phyloP scores from a whole-genome alignment of 2,113 vertebrate species.

The Platysternon megacephalum region DNA sequence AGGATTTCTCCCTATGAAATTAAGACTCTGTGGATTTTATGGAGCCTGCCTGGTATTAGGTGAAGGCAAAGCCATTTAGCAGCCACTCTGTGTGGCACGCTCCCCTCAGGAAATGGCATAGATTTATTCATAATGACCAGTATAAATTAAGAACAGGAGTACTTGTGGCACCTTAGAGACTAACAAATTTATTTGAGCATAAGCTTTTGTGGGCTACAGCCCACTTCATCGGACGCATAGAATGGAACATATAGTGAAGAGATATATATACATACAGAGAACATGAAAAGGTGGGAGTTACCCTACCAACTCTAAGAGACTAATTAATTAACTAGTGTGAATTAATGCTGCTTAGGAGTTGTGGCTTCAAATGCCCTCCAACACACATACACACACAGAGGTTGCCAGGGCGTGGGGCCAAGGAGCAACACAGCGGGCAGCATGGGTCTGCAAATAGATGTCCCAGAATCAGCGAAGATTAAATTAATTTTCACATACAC shows the following conservation, averaged over 20 bases:
- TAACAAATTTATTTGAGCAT: too few relatives aligned
- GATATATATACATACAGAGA: too few relatives aligned
- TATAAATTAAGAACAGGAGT: neutral
- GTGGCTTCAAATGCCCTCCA: neutral
- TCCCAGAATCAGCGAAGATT: neutral
- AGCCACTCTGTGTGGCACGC: neutral
- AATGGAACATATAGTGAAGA: too few relatives aligned
- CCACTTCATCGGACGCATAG: too few relatives aligned
- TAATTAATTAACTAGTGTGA: too few relatives aligned
- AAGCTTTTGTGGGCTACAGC: too few relatives aligned
- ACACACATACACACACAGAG: fast-evolving
- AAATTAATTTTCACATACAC: neutral
- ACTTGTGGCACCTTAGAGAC: too few relatives aligned
- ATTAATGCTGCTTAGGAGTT: neutral
- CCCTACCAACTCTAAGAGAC: too few relatives aligned
- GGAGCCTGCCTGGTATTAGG: neutral
- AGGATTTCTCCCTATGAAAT: neutral
- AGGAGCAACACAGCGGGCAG: fast-evolving
- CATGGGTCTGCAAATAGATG: neutral
- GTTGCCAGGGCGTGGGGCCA: neutral
- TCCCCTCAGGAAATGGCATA: neutral
- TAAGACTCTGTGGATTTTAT: neutral
- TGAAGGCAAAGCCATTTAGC: neutral
- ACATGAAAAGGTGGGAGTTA: too few relatives aligned
- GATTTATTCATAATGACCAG: constrained; percentile 7